phyloP scores from a whole-genome alignment of 2,888 invertebrate genomes.

The Rhingia rostrata region DNA sequence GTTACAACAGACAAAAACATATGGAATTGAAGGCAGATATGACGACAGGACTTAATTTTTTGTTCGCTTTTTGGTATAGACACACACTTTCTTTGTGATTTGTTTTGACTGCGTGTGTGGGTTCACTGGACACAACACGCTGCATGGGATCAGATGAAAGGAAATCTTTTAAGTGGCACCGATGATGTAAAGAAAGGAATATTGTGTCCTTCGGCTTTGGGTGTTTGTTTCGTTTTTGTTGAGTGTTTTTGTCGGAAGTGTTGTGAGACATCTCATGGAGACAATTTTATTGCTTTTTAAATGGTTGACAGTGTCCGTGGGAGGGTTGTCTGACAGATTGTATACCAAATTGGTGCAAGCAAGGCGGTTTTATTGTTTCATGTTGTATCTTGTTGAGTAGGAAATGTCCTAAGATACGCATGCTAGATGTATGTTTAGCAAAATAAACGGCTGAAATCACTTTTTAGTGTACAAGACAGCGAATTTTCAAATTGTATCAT shows the following conservation, averaged over 20 bases:
- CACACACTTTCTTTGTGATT: conserved; percentile 30
- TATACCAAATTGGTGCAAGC: not conserved
- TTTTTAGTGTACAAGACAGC: no score
- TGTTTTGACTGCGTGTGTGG: conserved; percentile 67
- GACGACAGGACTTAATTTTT: conserved; percentile 45
- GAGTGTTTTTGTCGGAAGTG: conserved; percentile 57
- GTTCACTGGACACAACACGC: conserved; percentile 56
- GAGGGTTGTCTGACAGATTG: not conserved
- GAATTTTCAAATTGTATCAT: no score
- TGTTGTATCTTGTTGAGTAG: no score
- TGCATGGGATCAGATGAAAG: conserved; percentile 66
- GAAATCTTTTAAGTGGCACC: conserved; percentile 54
- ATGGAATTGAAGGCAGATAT: conserved; percentile 19
- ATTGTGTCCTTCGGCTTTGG: conserved; percentile 44
- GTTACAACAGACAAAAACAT: conserved; percentile 23
- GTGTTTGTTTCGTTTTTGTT: conserved; percentile 21
- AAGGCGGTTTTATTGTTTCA: not conserved
- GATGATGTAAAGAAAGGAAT: conserved; percentile 23
- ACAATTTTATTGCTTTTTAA: conserved; percentile 68
- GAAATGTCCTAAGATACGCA: no score
- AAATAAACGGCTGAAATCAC: no score
- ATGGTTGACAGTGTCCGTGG: conserved; percentile 27
- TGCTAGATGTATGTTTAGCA: no score
- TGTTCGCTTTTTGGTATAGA: conserved; percentile 2
- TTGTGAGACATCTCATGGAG: conserved; percentile 54